Evolutionary conservation across 1,140 invertebrate genomes (phyloP).

Genomic region (Drosophila albomicans): DNA sequence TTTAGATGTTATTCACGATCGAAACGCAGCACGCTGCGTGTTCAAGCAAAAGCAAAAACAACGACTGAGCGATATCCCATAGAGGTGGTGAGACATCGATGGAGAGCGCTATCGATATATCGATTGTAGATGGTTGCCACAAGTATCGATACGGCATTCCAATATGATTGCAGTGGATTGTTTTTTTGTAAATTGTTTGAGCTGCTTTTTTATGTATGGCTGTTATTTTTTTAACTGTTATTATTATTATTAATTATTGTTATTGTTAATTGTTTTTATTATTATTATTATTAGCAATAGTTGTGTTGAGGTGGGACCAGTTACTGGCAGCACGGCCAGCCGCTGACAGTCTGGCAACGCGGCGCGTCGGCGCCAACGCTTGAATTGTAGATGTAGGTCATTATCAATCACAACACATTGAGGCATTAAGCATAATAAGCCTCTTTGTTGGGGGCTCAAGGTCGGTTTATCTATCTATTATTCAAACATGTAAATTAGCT

Average conservation of each 20-base stretch:
- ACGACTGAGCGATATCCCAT: conserved; percentile 29
- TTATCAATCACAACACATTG: conserved; percentile 5
- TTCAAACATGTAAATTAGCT: neutral
- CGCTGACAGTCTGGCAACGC: conserved; percentile 2
- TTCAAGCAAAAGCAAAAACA: conserved; percentile 47
- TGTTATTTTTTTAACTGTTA: too few species aligned
- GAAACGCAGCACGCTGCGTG: conserved; percentile 36
- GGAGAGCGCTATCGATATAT: too few species aligned
- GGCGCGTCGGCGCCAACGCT: neutral
- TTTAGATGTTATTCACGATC: conserved; percentile 24
- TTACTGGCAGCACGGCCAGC: neutral
- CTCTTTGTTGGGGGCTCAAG: neutral
- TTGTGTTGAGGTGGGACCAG: conserved; percentile 16
- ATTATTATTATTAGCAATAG: too few species aligned
- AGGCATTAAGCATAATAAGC: neutral
- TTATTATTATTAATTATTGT: too few species aligned
- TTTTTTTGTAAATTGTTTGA: too few species aligned
- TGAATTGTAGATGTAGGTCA: neutral
- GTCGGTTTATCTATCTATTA: conserved; percentile 1
- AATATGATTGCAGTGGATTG: too few species aligned
- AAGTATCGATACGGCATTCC: too few species aligned
- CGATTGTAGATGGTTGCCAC: too few species aligned
- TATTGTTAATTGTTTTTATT: too few species aligned
- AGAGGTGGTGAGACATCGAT: too few species aligned
- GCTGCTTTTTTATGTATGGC: too few species aligned